A percentile compares a stretch with the other conserved stretches of the same genome.
phyloP scores from a whole-genome alignment of 1,140 invertebrate species.

The Triops longicaudatus region DNA sequence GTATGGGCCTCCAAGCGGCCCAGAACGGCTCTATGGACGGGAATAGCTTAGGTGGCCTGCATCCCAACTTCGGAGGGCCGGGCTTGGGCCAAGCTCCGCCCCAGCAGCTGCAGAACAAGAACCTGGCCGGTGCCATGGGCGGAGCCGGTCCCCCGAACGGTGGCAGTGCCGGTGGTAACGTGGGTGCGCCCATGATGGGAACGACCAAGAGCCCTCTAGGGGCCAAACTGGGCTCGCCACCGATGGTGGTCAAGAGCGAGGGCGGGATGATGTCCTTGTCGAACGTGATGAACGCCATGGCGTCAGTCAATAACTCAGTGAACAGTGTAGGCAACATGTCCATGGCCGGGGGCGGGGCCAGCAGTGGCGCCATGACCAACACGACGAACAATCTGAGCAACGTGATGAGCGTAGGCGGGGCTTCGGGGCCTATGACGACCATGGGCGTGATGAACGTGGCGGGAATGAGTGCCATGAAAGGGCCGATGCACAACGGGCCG shows the following conservation, averaged over 20 bases:
- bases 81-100: neutral
- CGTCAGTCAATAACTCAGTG: neutral
- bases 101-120: slow-evolving; percentile 22
- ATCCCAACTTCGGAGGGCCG: neutral
- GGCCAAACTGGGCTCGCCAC: neutral
- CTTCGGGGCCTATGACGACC: slow-evolving; percentile 13
- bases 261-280: slow-evolving; percentile 10
- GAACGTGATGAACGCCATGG: slow-evolving; percentile 20
- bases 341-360: neutral
- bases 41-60: neutral
- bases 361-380: neutral
- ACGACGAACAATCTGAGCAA: neutral
- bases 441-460: slow-evolving; percentile 12
- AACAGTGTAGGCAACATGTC: slow-evolving; percentile 21
- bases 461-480: slow-evolving; percentile 19
- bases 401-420: slow-evolving; percentile 10
- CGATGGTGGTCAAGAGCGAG: neutral
- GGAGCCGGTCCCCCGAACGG: slow-evolving; percentile 6
- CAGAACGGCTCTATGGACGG: neutral
- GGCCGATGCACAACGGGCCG: slow-evolving; percentile 18
- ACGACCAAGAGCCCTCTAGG: slow-evolving; percentile 11
- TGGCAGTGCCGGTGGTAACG: slow-evolving; percentile 21
- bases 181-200: neutral
- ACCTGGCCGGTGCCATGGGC: neutral
- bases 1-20: neutral